A percentile compares a stretch with the other conserved stretches of the same genome.
phyloP scores from a whole-genome alignment of 2,888 invertebrate species.

The Amphipoea lucens region DNA sequence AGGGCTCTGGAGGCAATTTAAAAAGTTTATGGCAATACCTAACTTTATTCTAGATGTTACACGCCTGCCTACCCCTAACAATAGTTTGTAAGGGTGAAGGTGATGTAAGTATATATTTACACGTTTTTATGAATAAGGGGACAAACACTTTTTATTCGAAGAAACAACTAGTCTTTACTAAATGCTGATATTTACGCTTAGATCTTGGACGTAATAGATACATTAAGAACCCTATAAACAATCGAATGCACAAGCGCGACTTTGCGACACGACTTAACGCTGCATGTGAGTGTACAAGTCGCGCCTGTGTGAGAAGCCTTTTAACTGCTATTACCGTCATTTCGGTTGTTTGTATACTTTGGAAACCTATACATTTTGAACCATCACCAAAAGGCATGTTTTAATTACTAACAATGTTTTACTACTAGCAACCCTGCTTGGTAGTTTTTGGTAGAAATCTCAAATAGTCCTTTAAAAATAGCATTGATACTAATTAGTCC shows the following conservation, averaged over 20 bases:
- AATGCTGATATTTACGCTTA: constrained; percentile 46
- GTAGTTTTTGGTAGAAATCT: constrained; percentile 59
- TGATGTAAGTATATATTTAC: constrained; percentile 40
- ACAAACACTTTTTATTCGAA: constrained; percentile 35
- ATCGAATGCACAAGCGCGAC: constrained; percentile 1
- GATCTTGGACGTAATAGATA: constrained; percentile 34
- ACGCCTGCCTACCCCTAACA: constrained; percentile 12
- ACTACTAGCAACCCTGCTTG: constrained; percentile 56
- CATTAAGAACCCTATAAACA: constrained; percentile 7
- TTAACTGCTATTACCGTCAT: not conserved
- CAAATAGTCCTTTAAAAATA: constrained; percentile 37
- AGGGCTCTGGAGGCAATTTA: not conserved
- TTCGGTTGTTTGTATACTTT: not conserved
- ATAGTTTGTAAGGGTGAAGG: constrained; percentile 4
- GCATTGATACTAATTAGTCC: constrained; percentile 49
- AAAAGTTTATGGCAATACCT: not conserved
- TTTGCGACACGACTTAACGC: constrained; percentile 1
- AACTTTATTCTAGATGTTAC: constrained; percentile 4
- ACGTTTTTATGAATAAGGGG: constrained; percentile 35
- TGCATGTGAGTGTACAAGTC: not conserved
- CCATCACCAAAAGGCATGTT: constrained; percentile 30
- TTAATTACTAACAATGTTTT: constrained; percentile 5
- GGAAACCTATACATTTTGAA: constrained; percentile 38
- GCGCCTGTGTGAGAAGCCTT: not conserved
- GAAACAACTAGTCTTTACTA: constrained; percentile 42